Conservation (phyloP, 2,113 vertebrate genomes). For the Passer domesticus region DNA sequence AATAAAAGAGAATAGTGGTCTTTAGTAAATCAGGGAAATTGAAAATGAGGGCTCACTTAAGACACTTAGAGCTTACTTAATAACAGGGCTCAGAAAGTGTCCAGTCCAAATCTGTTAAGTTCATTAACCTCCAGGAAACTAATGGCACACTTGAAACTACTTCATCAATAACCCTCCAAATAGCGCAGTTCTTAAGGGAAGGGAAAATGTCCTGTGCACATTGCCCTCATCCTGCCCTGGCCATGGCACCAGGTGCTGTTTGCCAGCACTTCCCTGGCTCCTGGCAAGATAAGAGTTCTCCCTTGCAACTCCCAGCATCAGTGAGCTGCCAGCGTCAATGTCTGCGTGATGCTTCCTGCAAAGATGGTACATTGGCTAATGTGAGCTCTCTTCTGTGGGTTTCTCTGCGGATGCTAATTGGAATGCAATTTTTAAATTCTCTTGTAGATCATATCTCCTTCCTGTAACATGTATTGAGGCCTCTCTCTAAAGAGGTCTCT, state of each 20-base stretch:
- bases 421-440: constrained; percentile 16
- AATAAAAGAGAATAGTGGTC: constrained; percentile 41
- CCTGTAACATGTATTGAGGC: constrained; percentile 10
- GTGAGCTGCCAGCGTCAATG: not conserved
- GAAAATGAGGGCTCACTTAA: not conserved
- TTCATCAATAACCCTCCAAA: constrained; percentile 43
- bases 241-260: not conserved
- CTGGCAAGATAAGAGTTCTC: not conserved
- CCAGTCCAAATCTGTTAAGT: constrained; percentile 30
- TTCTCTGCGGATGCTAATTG: constrained; percentile 4
- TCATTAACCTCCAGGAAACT: constrained; percentile 52
- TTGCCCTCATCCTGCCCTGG: not conserved
- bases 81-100: constrained; percentile 50
- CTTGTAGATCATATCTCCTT: constrained; percentile 5
- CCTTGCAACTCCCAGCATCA: not conserved
- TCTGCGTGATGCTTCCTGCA: not conserved
- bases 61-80: constrained; percentile 67
- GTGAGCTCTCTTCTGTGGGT: not conserved
- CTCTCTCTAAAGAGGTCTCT: not conserved
- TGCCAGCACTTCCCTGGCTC: not conserved
- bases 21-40: constrained; percentile 53
- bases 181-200: constrained; percentile 16
- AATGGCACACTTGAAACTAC: constrained; percentile 26
- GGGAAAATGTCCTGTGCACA: not conserved
- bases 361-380: not conserved